These are phyloP conservation scores for Zeuzera pyrina DNA, from an alignment of 2,888 invertebrate genomes.

Conservation along the genomic window DNA sequence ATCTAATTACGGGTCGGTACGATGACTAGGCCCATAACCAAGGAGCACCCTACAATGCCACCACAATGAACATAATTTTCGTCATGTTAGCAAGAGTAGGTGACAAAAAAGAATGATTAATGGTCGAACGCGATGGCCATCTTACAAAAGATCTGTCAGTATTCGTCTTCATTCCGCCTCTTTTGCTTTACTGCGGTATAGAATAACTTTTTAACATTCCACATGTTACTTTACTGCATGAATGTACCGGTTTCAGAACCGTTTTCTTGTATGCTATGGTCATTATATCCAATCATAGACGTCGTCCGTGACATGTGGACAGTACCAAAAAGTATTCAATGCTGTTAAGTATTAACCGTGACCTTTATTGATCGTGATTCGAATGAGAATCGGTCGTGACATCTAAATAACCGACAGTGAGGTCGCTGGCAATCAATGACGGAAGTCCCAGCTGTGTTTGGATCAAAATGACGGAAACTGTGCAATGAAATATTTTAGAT, in stretches of 20 bases:
- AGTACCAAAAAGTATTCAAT: conserved; percentile 30
- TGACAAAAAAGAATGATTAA: conserved; percentile 70
- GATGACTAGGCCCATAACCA: conserved; percentile 58
- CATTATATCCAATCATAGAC: too few relatives aligned
- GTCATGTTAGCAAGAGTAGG: conserved; percentile 55
- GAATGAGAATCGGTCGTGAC: conserved; percentile 53
- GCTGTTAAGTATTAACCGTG: conserved; percentile 45
- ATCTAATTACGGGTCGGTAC: conserved; percentile 60
- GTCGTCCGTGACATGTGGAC: conserved; percentile 30
- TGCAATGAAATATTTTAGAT: conserved; percentile 33
- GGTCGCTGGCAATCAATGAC: conserved; percentile 59
- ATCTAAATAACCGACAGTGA: conserved; percentile 58
- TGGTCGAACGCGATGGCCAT: conserved; percentile 38
- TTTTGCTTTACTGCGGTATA: too few relatives aligned
- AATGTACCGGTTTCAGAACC: too few relatives aligned
- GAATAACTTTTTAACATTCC: too few relatives aligned
- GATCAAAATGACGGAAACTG: conserved; percentile 45
- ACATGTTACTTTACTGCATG: too few relatives aligned
- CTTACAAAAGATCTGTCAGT: conserved; percentile 52
- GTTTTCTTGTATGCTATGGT: neutral
- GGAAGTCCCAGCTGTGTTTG: conserved; percentile 35
- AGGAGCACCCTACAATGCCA: conserved; percentile 49
- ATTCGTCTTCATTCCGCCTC: conserved; percentile 30
- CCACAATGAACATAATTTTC: conserved; percentile 61
- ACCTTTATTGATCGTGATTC: conserved; percentile 59